Base-by-base conservation (phyloP, 2,113 vertebrate species). In the Apus apus region DNA sequence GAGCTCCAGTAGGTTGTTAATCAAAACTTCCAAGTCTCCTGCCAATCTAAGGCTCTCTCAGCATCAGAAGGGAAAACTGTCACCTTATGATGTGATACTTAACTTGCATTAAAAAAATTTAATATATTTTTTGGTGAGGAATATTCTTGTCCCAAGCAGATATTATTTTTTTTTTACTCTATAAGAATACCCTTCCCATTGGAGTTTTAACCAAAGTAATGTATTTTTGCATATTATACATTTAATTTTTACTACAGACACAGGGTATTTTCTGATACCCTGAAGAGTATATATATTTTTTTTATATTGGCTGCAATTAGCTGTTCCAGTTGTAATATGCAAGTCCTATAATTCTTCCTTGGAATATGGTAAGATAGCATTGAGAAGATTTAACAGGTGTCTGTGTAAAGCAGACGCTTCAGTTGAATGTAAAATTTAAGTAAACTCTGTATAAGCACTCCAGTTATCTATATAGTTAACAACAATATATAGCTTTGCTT, bases 1-100 rank as follows among this genome's bases (percentile, higher is more conserved):
- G 83, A 94, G 79, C 89, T 95, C 81, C 83, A 92, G 91, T 85
- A 25, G 72, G 74, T 29, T 89, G 82, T 87, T 93, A 90, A 96
- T 89, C 88, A 96, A 96, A 95, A 87, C 58, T 94, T 96, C 75
- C 51, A 72, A 87, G 60, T 81, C 95, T 90, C 80, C 94, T 97
- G 95, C 85, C 92, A 96, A 71, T 96, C 92, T 65, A 64, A 89
- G 53, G n/a, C 85, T n/a, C 53, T 90, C 40, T 90, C 72, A 84
- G 73, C 60, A 62, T 97, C 77, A 73, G 79, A 74, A 86, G 45
- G 38, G 45, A 91, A 93, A 93, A 68, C 79, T 82, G 66, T 85
- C 85, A 86, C 66, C 74, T 91, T 89, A 85, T 57, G 61, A 76
- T 82, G 87, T 85, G 86, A 91, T 92, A 89, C 62, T 92, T 79